Evolutionary conservation across 2,797 vertebrate species (phyloP), one percentile per base, ranked within the genome.

Genomic region (Onychomys leucogaster): DNA sequence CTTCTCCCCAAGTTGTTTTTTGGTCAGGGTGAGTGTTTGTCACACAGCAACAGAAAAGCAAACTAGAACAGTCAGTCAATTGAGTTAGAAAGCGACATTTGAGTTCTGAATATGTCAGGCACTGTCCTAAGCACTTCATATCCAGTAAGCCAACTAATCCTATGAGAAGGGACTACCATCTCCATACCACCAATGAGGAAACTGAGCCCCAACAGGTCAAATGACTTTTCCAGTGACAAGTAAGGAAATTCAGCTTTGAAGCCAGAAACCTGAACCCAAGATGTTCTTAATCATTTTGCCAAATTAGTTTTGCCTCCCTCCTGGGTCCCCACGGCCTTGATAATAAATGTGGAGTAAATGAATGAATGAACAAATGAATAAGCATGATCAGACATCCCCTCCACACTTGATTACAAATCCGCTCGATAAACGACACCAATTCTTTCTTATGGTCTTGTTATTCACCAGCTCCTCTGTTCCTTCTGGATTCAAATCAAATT

Each of bases 401-500:
- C 96, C 91, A 97, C 29, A 46, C 94, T 92, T 82, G 6, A 95
- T 97, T 96, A 96, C 71, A 90, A 96, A 97, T 92, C 43, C 41
- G 29, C 94, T 94, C 92, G 81, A 77, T 92, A 94, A 94, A 34
- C 57, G 82, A 96, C 95, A 97, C 59, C 94, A 93, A 93, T 94
- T 89, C 95, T 89, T 96, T 81, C 94, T 94, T 91, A 59, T 41
- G 82, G 82, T 90, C 93, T 92, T 91, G 82, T 27, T 96, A 95
- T 89, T 94, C 96, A 76, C 67, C 96, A 97, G 73, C 63, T 83
- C 63, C 82, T 86, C 69, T 94, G 87, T 81, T 96, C 93, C 91
- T 96, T 78, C 93, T 97, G 97, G 95, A 91, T 96, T 93, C 88
- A 94, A 96, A 96, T 97, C 95, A 97, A 97, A 94, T 97, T 96